These are phyloP conservation scores for Drosophila kurseongensis DNA, from an alignment of 1,140 invertebrate genomes.

Conservation along the genomic window DNA sequence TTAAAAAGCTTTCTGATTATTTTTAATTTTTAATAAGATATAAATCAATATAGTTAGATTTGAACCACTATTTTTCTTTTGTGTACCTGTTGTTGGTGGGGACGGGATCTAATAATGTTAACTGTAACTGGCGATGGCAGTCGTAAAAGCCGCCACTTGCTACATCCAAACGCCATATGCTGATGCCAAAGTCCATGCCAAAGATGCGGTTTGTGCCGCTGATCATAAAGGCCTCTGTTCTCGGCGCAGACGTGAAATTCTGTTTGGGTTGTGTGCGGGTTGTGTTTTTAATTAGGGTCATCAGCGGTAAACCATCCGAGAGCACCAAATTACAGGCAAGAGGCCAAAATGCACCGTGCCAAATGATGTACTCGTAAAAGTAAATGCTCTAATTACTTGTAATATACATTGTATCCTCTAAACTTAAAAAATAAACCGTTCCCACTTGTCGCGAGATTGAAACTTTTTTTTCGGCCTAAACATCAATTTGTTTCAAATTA, in stretches of 20 bases:
- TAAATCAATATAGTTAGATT: neutral
- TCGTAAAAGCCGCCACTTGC: conserved; percentile 64
- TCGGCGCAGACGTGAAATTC: conserved; percentile 25
- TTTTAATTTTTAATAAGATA: too few species aligned
- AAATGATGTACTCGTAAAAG: conserved; percentile 46
- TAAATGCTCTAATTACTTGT: conserved; percentile 46
- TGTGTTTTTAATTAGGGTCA: conserved; percentile 60
- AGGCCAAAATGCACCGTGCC: conserved; percentile 22
- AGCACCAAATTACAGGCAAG: conserved; percentile 50
- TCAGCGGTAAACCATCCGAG: conserved; percentile 49
- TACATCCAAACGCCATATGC: conserved; percentile 35
- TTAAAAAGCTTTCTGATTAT: too few species aligned
- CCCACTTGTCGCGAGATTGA: conserved; percentile 44
- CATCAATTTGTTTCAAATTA: conserved; percentile 40
- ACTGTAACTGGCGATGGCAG: conserved; percentile 71
- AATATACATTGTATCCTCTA: conserved; percentile 30
- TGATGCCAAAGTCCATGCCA: conserved; percentile 42
- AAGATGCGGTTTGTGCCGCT: conserved; percentile 46
- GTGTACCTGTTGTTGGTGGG: conserved; percentile 39
- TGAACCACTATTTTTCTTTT: neutral
- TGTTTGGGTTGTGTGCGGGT: conserved; percentile 48
- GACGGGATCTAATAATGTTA: conserved; percentile 66
- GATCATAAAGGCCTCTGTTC: conserved; percentile 49
- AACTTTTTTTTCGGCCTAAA: conserved; percentile 22
- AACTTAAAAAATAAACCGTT: conserved; percentile 4